Conservation (phyloP, 2,888 invertebrate species). For the Drosophila prostipennis region DNA sequence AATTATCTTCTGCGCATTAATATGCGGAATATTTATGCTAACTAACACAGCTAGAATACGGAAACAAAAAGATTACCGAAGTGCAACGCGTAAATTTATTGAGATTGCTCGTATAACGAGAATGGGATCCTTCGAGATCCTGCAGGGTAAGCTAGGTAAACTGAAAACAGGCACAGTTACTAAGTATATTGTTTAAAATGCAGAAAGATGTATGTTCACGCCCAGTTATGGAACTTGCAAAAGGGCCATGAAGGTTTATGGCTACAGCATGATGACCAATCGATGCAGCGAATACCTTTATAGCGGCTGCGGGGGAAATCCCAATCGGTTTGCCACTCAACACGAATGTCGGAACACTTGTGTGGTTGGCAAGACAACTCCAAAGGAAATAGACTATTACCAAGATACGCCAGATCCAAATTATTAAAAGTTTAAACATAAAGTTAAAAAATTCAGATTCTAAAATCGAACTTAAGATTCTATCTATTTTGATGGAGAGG, state of each 20-base stretch:
- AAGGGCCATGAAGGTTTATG: background rate
- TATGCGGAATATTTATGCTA: background rate
- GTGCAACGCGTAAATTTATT: too few species aligned
- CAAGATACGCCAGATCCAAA: too few species aligned
- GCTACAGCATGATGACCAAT: constrained; percentile 33
- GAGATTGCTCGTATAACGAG: background rate
- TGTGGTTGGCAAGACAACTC: too few species aligned
- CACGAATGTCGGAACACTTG: too few species aligned
- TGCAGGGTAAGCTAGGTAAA: background rate
- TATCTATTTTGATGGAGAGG: too few species aligned
- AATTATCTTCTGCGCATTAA: background rate
- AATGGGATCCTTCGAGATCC: background rate
- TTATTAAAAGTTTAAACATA: too few species aligned
- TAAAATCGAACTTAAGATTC: too few species aligned
- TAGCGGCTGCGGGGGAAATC: constrained; percentile 59
- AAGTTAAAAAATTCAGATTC: too few species aligned
- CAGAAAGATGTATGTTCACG: constrained; percentile 38
- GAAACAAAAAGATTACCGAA: too few species aligned
- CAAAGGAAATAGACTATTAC: too few species aligned
- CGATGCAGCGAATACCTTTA: constrained; percentile 42
- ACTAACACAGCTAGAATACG: too few species aligned
- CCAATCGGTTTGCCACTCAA: constrained; percentile 46
- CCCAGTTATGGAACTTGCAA: constrained; percentile 42
- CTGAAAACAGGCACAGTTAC: background rate
- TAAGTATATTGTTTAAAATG: background rate